Evolutionary conservation across 92 coral and sea anemone genomes (phyloP).

Genomic region (Bergia sp.): DNA sequence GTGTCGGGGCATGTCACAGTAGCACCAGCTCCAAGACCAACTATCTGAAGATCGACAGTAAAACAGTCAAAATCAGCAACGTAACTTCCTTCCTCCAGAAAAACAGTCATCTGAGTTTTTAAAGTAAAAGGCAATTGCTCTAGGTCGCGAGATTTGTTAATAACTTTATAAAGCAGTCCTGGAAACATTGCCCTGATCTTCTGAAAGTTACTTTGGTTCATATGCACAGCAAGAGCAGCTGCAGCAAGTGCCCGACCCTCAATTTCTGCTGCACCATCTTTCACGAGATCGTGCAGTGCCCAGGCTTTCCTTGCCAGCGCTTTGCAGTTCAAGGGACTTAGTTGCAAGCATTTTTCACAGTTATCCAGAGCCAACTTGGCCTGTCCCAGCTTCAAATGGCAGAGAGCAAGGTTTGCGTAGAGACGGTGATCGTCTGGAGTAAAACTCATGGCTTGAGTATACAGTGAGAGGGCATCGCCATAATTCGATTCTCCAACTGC

Average conservation of each 20-base stretch:
- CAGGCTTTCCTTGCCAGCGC: constrained; percentile 80
- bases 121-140: constrained; percentile 12
- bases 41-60: constrained; percentile 51
- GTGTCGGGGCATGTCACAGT: constrained; percentile 13
- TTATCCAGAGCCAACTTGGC: constrained; percentile 69
- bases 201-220: constrained; percentile 27
- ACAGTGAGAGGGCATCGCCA: constrained; percentile 55
- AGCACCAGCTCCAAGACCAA: constrained; percentile 55
- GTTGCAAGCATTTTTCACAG: constrained; percentile 65
- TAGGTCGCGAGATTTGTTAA: constrained; percentile 44
- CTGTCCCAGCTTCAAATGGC: constrained; percentile 59
- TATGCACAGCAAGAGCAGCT: constrained; percentile 61
- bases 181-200: constrained; percentile 59
- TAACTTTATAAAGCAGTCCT: not conserved
- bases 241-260: constrained; percentile 50
- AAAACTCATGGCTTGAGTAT: constrained; percentile 55
- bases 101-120: constrained; percentile 39
- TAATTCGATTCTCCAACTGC: constrained; percentile 57
- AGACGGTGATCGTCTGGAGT: constrained; percentile 47
- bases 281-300: constrained; percentile 62
- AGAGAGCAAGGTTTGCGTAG: constrained; percentile 73
- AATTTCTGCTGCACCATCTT: constrained; percentile 16
- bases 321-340: constrained; percentile 53
- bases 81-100: constrained; percentile 63
- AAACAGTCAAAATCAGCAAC: constrained; percentile 7